These are phyloP conservation scores for Cosmopolites sordidus DNA, from an alignment of 2,888 invertebrate genomes.

Conservation along the genomic window DNA sequence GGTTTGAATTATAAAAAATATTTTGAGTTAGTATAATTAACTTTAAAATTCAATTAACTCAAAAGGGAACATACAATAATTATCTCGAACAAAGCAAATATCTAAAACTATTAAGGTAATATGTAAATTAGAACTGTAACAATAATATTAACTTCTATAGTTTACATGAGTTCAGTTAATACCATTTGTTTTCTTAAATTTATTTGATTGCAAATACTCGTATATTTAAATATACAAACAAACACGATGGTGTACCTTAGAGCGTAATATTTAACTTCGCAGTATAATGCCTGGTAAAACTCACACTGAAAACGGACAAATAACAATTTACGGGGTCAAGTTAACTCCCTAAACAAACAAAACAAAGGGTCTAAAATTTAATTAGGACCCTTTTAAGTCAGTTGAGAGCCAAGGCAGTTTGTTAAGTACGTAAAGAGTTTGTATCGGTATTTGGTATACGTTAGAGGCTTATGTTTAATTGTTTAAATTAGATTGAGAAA, in stretches of 20 bases:
- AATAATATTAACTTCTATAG: background rate
- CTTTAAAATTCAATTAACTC: too few relatives aligned
- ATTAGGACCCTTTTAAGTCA: conserved; percentile 14
- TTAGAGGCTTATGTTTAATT: background rate
- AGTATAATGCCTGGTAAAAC: conserved; percentile 12
- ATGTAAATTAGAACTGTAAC: background rate
- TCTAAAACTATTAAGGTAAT: too few relatives aligned
- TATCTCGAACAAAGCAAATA: too few relatives aligned
- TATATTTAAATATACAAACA: background rate
- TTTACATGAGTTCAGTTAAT: background rate
- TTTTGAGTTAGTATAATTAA: too few relatives aligned
- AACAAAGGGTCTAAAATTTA: conserved; percentile 12
- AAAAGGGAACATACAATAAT: too few relatives aligned
- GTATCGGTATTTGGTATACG: background rate
- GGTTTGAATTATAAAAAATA: too few relatives aligned
- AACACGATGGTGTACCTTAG: background rate
- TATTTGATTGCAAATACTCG: background rate
- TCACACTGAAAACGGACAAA: conserved; percentile 18
- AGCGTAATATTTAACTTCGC: conserved; percentile 11
- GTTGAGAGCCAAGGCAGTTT: background rate
- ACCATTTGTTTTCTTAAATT: background rate
- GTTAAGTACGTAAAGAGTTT: background rate
- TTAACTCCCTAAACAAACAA: conserved; percentile 16
- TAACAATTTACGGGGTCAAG: conserved; percentile 16
- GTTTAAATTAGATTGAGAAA: background rate